A percentile compares a stretch with the other conserved stretches of the same genome.
Conservation (phyloP, 2,113 vertebrate genomes). For the Capreolus pygargus region DNA sequence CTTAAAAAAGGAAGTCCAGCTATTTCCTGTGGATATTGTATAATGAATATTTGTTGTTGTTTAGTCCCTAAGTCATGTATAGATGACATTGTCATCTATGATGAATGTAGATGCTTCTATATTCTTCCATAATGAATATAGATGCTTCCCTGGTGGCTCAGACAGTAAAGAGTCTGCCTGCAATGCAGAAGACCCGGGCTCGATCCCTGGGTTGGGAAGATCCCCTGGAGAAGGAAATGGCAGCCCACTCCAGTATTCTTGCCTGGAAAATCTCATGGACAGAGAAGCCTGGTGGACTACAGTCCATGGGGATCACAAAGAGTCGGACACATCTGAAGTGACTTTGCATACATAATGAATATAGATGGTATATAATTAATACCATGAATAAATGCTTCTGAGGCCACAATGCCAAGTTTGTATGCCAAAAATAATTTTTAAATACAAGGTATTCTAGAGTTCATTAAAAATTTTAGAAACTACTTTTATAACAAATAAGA, state of each 20-base stretch:
- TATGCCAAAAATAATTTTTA: background rate
- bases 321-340: background rate
- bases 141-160: background rate
- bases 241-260: background rate
- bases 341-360: background rate
- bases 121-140: background rate
- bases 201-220: background rate
- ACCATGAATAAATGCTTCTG: background rate
- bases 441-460: background rate
- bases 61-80: background rate
- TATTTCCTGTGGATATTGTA: background rate
- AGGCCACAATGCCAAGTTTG: background rate
- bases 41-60: background rate
- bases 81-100: background rate
- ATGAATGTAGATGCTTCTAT: background rate
- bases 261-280: background rate
- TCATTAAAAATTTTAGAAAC: background rate
- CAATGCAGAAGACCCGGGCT: background rate
- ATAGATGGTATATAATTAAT: background rate
- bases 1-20: background rate
- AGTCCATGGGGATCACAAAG: background rate
- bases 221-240: background rate
- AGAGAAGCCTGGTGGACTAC: background rate
- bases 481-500: background rate
- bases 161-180: background rate